Evolutionary conservation across 1,140 invertebrate species (phyloP).

Genomic region (Zaprionus tsacasi): DNA sequence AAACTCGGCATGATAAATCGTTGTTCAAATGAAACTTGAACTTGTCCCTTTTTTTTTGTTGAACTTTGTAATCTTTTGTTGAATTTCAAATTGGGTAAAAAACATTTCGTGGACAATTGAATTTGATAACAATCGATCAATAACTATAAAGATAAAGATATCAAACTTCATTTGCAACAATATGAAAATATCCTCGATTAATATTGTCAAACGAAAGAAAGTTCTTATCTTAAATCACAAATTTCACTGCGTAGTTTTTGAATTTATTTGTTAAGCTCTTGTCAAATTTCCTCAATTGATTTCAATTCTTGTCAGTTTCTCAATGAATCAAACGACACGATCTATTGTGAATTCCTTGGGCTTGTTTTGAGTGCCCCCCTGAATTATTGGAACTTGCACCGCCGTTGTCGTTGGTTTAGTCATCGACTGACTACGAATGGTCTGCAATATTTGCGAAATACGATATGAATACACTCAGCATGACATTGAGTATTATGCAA

Average conservation of each 20-base stretch:
- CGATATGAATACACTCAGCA: conserved; percentile 1
- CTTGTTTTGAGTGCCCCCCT: neutral
- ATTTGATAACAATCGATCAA: conserved; percentile 14
- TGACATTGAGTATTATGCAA: conserved; percentile 1
- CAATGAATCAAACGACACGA: conserved; percentile 9
- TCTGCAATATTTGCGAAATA: neutral
- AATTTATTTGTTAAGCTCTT: conserved; percentile 23
- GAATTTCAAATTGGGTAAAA: conserved; percentile 22
- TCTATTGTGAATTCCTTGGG: neutral
- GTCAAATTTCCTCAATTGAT: conserved; percentile 21
- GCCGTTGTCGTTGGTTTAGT: too few relatives aligned
- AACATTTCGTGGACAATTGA: neutral
- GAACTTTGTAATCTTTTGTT: conserved; percentile 55
- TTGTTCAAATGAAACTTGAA: conserved; percentile 21
- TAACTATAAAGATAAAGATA: conserved; percentile 26
- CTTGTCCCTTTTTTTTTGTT: conserved; percentile 14
- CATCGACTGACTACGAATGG: neutral
- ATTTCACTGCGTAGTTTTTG: conserved; percentile 49
- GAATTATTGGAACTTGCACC: neutral
- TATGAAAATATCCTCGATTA: conserved; percentile 1
- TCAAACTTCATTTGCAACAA: neutral
- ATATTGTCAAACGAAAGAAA: conserved; percentile 11
- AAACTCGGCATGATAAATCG: conserved; percentile 58
- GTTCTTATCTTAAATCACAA: conserved; percentile 5
- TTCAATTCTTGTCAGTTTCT: conserved; percentile 9